Evolutionary conservation across 2,797 vertebrate species (phyloP), one percentile per base, ranked within the genome.

Genomic region (Neopelma chrysocephalum): DNA sequence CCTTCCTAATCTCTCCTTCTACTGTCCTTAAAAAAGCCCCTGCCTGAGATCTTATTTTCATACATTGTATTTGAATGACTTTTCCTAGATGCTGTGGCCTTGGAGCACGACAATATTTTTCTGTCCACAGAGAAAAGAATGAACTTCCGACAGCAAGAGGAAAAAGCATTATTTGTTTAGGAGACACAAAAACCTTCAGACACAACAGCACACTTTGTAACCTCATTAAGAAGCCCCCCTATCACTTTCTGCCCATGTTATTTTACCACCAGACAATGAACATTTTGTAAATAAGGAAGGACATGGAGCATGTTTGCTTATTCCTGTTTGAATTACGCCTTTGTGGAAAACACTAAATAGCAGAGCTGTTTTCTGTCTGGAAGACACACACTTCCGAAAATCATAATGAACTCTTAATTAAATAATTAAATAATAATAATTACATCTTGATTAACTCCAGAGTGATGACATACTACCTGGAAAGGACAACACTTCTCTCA

Each of bases 161-260:
- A 95, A 97, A 97, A 94, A 62, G 94, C 93, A 71, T 96, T 91
- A 96, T 98, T 98, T 98, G 96, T 97, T 97, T 93, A 95, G 97
- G 97, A 97, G 87, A 71, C 88, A 96, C 81, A 97, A 88, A 94
- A 96, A 95, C 84, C 93, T 85, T 89, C 42, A 57, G 83, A 84
- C 56, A 83, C 81, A 92, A 83, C 83, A 95, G 86, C 76, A 83
- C 57, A 78, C 68, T 88, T 84, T 80, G 69, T 53, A 90, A 92
- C 65, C 93, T 93, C 82, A 94, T 90, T 82, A 94, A 61, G 25
- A 79, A 91, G 16, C 51, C 69, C 87, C 56, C 19, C 0, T 76
- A 92, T 94, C 45, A 1, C 91, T 93, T 93, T 91, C 96, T 92
- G 91, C 95, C 89, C 10, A 6, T 89, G 93, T 94, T 95, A 57